Evolutionary conservation across 2,888 invertebrate species (phyloP).

Genomic region (Trichopria drosophilae): DNA sequence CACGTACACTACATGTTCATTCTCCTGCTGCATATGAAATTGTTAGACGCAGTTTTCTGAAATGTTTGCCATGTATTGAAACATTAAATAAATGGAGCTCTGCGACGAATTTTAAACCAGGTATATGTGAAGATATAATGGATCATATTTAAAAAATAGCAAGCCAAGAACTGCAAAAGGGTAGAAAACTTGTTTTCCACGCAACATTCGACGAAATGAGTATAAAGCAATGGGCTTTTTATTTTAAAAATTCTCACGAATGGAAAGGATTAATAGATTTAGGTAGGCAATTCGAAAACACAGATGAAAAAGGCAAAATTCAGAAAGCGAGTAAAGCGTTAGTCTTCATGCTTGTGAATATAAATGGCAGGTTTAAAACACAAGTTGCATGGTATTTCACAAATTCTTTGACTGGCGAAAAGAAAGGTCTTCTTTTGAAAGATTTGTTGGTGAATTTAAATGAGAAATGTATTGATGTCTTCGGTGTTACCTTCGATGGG

Average conservation of each 20-base stretch:
- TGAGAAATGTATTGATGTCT: conserved; percentile 18
- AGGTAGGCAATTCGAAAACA: no score
- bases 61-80: conserved; percentile 1
- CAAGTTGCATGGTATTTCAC: conserved; percentile 25
- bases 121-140: conserved; percentile 1
- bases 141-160: conserved; percentile 3
- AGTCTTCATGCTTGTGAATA: conserved; percentile 29
- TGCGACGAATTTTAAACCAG: not conserved
- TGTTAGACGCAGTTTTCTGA: not conserved
- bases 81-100: not conserved
- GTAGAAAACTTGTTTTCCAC: conserved; percentile 11
- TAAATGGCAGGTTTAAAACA: conserved; percentile 27
- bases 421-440: conserved; percentile 20
- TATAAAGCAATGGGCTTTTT: conserved; percentile 6
- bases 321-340: no score
- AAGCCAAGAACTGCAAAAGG: not conserved
- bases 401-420: conserved; percentile 15
- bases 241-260: conserved; percentile 2
- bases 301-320: no score
- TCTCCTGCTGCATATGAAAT: conserved; percentile 1
- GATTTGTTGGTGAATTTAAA: conserved; percentile 17
- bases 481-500: conserved; percentile 26
- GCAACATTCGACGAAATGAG: conserved; percentile 22
- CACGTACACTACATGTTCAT: not conserved
- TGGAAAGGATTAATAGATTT: no score